phyloP scores from a whole-genome alignment of 2,888 invertebrate species.

The Eupithecia abbreviata region DNA sequence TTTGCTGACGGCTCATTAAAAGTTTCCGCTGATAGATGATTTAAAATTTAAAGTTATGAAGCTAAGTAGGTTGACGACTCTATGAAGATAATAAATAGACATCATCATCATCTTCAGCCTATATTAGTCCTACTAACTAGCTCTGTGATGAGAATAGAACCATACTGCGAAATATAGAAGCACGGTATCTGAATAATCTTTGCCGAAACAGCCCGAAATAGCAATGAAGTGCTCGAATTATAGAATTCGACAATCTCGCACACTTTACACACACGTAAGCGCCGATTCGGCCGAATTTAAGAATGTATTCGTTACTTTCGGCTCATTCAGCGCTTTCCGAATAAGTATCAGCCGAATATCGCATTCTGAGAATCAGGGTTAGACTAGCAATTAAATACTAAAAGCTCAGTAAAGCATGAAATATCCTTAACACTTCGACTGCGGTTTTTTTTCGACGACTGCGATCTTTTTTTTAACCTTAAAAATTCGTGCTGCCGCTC shows the following conservation, averaged over 20 bases:
- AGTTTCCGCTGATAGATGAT: too few species aligned
- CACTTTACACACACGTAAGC: neutral
- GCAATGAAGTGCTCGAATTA: neutral
- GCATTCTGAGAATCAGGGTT: neutral
- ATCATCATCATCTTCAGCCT: too few species aligned
- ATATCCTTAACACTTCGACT: too few species aligned
- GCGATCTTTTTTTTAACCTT: too few species aligned
- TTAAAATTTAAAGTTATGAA: too few species aligned
- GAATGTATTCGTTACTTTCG: neutral
- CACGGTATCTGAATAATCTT: neutral
- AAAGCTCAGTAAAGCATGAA: neutral
- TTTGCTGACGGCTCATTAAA: too few species aligned
- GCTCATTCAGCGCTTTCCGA: neutral
- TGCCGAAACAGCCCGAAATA: neutral
- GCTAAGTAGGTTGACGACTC: too few species aligned
- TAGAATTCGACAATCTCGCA: neutral
- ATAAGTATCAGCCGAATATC: too few species aligned
- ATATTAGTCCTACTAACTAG: too few species aligned
- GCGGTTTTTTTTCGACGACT: too few species aligned
- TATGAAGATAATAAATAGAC: too few species aligned
- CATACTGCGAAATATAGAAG: neutral
- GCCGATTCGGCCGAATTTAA: neutral
- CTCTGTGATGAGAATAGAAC: neutral
- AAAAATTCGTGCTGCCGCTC: too few species aligned
- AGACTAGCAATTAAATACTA: neutral